Conservation (phyloP, 2,888 invertebrate species). For the Drosophila anceps region DNA sequence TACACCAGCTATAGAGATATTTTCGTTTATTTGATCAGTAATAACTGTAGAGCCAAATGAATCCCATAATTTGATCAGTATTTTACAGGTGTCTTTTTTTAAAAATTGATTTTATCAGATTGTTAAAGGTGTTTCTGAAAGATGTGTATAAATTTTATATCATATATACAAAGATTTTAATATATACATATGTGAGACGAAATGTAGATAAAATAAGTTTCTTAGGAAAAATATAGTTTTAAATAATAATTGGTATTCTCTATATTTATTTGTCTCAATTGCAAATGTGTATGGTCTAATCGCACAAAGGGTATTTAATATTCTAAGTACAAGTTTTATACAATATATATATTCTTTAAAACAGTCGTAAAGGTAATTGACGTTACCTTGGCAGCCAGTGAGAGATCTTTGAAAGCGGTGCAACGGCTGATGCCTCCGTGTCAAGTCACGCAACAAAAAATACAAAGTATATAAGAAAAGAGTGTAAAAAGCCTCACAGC, state of each 20-base stretch:
- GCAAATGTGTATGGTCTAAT: background rate
- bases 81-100: no score
- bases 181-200: no score
- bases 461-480: constrained; percentile 11
- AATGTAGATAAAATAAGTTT: no score
- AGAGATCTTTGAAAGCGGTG: constrained; percentile 63
- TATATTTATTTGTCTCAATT: background rate
- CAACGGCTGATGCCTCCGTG: constrained; percentile 44
- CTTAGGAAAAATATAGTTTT: no score
- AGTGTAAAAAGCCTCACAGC: constrained; percentile 37
- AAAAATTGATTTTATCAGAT: no score
- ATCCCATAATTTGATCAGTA: no score
- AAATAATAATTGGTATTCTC: no score
- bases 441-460: constrained; percentile 50
- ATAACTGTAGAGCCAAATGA: no score
- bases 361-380: constrained; percentile 66
- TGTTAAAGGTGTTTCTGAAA: no score
- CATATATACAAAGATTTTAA: no score
- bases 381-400: constrained; percentile 58
- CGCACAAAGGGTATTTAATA: background rate
- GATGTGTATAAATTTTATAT: no score
- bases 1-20: background rate
- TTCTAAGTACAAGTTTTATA: background rate
- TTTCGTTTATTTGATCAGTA: background rate
- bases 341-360: constrained; percentile 28